Evolutionary conservation across 2,113 vertebrate genomes (phyloP), one percentile per base, ranked within the genome.

Genomic region (Oreochromis aureus): DNA sequence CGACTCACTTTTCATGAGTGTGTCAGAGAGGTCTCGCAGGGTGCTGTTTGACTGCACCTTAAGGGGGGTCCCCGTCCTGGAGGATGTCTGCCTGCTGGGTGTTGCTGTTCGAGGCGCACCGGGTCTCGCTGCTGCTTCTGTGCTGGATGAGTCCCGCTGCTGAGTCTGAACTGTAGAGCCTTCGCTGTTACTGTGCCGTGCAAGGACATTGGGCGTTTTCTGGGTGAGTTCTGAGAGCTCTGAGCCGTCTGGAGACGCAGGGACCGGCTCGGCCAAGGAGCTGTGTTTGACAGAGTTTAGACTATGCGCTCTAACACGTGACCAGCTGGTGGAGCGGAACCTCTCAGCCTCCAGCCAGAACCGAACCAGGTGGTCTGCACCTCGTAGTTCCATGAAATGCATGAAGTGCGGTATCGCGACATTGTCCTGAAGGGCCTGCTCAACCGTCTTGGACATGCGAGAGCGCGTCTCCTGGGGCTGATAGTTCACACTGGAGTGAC

Each of bases 211-310:
- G 34, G 78, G 41, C 0, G 39, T 5, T 19, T 53, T 81, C 10
- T 18, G 86, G 71, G 48, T 8, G 24, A 78, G 18, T 58, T 82
- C 91, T 16, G 36, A 80, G n/a, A 80, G 69, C 80, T 89, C 90
- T 0, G 90, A 80, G 4, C 88, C 82, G 3, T 89, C 94, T 4
- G 88, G 81, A 4, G 90, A 94, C 32, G 82, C 9, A 0, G 93
- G 78, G n/a, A 95, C 96, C 0, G 98, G 98, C 95, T 99, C 99
- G 7, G 98, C 98, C 95, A 99, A 76, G 0, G 99, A 97, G 91
- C 98, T 99, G 94, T 99, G 99, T 94, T 99, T 99, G 63, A 99
- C 98, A 1, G 98, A 98, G 96, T 99, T 99, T 80, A 99, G 96
- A 95, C 97, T 99, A 87, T 98, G 98, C 0, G 98, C 98, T 94